Evolutionary conservation across 2,113 vertebrate genomes (phyloP).

Genomic region (Gallinago jamesoni): DNA sequence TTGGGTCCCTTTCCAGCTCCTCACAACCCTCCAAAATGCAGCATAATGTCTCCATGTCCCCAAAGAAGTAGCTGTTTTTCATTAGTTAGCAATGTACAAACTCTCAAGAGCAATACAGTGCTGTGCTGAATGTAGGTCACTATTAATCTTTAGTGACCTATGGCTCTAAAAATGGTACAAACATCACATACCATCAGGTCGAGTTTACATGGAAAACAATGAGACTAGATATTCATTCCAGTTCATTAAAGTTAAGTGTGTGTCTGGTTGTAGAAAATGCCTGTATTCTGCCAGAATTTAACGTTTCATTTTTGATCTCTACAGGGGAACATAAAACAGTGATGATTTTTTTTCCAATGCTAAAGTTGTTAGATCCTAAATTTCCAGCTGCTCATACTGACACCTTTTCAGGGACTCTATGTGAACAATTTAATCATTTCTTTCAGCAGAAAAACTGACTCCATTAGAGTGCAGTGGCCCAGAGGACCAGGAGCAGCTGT

Average conservation of each 20-base stretch:
- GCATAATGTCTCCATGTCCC: neutral
- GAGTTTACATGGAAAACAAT: constrained; percentile 40
- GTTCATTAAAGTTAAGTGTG: constrained; percentile 23
- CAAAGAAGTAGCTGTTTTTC: neutral
- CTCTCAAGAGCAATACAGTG: neutral
- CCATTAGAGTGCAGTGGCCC: constrained; percentile 20
- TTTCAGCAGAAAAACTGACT: constrained; percentile 59
- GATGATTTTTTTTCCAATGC: neutral
- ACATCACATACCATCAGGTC: neutral
- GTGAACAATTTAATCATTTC: constrained; percentile 30
- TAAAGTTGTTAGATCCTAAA: constrained; percentile 62
- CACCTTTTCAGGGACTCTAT: constrained; percentile 53
- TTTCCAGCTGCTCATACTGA: constrained; percentile 49
- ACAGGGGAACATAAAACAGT: constrained; percentile 18
- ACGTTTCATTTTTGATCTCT: constrained; percentile 41
- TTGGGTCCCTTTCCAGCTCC: neutral
- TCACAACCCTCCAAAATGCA: neutral
- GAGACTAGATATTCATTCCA: constrained; percentile 25
- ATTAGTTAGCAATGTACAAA: neutral
- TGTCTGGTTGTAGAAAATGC: constrained; percentile 53
- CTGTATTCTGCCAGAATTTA: constrained; percentile 11
- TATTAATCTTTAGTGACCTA: neutral
- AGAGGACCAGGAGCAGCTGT: constrained; percentile 61
- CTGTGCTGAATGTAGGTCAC: neutral
- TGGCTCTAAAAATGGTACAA: neutral